These are phyloP conservation scores for Rotaria socialis DNA, from an alignment of 2,888 invertebrate genomes.

Conservation along the genomic window DNA sequence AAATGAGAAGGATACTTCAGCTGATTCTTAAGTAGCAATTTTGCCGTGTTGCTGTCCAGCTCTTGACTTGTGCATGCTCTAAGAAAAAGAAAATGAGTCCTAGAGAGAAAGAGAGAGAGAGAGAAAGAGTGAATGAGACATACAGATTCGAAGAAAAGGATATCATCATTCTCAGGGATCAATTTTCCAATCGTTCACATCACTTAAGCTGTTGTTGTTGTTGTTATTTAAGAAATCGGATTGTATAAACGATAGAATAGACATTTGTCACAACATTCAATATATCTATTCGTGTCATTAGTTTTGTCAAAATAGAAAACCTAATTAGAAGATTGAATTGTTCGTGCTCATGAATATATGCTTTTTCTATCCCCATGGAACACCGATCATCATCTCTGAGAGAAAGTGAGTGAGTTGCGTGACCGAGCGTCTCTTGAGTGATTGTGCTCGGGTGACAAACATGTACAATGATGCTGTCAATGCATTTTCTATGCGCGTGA, in stretches of 20 bases:
- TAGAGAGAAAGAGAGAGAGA: background rate
- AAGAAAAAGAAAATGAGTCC: background rate
- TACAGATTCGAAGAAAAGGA: background rate
- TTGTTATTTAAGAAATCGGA: background rate
- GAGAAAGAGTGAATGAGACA: background rate
- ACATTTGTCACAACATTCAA: conserved; percentile 7
- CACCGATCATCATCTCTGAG: conserved; percentile 6
- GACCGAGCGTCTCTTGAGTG: conserved; percentile 11
- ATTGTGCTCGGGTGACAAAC: conserved; percentile 23
- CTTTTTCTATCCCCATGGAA: background rate
- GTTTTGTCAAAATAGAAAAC: conserved; percentile 22
- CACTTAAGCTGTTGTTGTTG: background rate
- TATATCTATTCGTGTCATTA: background rate
- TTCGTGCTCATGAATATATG: conserved; percentile 16
- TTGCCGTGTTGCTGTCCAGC: conserved; percentile 11
- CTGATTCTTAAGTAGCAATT: conserved; percentile 29
- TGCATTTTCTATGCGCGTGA: conserved; percentile 11
- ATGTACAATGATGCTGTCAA: conserved; percentile 32
- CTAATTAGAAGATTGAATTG: conserved; percentile 29
- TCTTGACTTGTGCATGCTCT: background rate
- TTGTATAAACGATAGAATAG: background rate
- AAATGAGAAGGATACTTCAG: conserved; percentile 2
- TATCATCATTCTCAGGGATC: conserved; percentile 2
- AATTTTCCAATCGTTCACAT: conserved; percentile 22
- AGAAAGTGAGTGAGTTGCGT: conserved; percentile 29